These are phyloP conservation scores for Netelia fuscicornis DNA, from an alignment of 2,888 invertebrate genomes.

Conservation along the genomic window DNA sequence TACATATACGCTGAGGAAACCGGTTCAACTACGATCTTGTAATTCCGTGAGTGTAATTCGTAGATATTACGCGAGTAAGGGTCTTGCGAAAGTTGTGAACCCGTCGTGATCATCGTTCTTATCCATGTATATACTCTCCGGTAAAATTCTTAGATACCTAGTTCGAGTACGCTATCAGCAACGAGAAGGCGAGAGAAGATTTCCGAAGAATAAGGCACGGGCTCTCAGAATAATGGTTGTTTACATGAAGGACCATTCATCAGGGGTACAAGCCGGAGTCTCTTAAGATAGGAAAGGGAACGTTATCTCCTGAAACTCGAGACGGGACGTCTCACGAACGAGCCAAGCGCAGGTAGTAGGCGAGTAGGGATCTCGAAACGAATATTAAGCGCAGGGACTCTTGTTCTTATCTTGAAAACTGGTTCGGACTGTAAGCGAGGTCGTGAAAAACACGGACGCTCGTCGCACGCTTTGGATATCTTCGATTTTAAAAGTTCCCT, in stretches of 20 bases:
- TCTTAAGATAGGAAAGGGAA: slow-evolving; percentile 47
- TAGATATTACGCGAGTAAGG: neutral
- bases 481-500: neutral
- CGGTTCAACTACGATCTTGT: neutral
- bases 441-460: slow-evolving; percentile 48
- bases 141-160: neutral
- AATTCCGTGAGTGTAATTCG: neutral
- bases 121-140: slow-evolving; percentile 23
- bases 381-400: slow-evolving; percentile 53
- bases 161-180: slow-evolving; percentile 55
- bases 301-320: slow-evolving; percentile 66
- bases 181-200: slow-evolving; percentile 38
- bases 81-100: slow-evolving; percentile 44
- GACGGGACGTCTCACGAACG: slow-evolving; percentile 47
- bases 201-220: slow-evolving; percentile 15
- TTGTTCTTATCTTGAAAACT: slow-evolving; percentile 57
- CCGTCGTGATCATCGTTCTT: slow-evolving; percentile 35
- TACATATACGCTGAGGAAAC: too few species aligned
- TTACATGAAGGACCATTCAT: slow-evolving; percentile 70
- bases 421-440: slow-evolving; percentile 68
- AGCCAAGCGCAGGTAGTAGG: neutral
- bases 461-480: neutral
- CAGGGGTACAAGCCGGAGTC: slow-evolving; percentile 60
- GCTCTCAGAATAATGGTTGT: slow-evolving; percentile 64
- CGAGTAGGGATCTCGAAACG: slow-evolving; percentile 22